Percentiles rank a stretch among this genome's conserved stretches.
phyloP scores from a whole-genome alignment of 2,888 invertebrate species.

The Drosophila sordidula region DNA sequence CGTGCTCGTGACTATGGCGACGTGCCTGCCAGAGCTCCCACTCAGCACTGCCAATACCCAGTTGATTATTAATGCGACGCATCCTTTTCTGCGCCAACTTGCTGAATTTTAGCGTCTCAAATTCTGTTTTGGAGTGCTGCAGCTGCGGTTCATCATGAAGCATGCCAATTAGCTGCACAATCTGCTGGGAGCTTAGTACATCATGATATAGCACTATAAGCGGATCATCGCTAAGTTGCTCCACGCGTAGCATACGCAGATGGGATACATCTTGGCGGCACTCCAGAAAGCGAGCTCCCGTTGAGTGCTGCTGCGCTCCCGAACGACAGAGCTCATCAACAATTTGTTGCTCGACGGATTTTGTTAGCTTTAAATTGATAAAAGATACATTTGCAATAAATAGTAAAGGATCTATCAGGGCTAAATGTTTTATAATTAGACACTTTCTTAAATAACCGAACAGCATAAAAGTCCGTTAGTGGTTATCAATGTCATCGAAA shows the following conservation, averaged over 20 bases:
- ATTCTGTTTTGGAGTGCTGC: neutral
- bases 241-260: conserved; percentile 65
- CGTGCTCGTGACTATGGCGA: conserved; percentile 65
- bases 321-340: conserved; percentile 76
- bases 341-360: conserved; percentile 65
- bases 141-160: conserved; percentile 38
- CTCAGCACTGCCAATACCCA: conserved; percentile 15
- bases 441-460: too few species aligned
- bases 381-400: neutral
- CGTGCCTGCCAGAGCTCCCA: conserved; percentile 66
- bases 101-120: conserved; percentile 45
- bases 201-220: conserved; percentile 71
- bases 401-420: neutral
- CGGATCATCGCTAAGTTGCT: conserved; percentile 74
- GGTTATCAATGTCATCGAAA: too few species aligned
- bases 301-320: conserved; percentile 31
- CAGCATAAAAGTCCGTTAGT: too few species aligned
- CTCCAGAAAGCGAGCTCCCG: conserved; percentile 32
- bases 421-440: too few species aligned
- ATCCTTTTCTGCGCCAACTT: conserved; percentile 57
- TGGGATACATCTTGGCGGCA: conserved; percentile 51
- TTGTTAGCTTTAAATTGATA: conserved; percentile 31
- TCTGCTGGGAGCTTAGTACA: conserved; percentile 56
- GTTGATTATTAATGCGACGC: conserved; percentile 30
- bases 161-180: conserved; percentile 59